phyloP scores from a whole-genome alignment of 2,888 invertebrate species.

The Shargacucullia verbasci region DNA sequence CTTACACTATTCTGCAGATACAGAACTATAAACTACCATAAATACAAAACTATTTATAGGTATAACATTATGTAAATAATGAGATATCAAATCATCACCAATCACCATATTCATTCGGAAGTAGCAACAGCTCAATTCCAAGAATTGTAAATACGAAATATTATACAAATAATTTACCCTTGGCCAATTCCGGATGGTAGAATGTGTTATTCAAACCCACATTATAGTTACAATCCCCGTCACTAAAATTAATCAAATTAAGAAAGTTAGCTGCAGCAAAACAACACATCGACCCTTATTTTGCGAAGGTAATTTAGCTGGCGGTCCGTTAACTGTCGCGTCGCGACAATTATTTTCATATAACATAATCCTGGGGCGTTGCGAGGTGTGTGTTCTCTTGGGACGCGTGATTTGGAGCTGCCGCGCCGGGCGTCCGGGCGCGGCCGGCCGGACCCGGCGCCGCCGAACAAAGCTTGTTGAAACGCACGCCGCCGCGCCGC shows the following conservation, averaged over 20 bases:
- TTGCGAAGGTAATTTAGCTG: constrained; percentile 74
- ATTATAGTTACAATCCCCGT: constrained; percentile 50
- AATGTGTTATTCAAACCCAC: constrained; percentile 56
- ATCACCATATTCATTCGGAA: constrained; percentile 12
- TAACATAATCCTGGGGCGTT: constrained; percentile 82
- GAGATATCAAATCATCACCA: constrained; percentile 4
- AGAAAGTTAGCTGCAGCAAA: constrained; percentile 74
- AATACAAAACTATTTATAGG: constrained; percentile 1
- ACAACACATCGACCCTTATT: constrained; percentile 77
- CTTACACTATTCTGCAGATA: constrained; percentile 17
- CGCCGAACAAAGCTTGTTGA: constrained; percentile 51
- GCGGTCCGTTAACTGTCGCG: constrained; percentile 73
- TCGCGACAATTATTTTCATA: constrained; percentile 84
- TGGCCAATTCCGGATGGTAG: constrained; percentile 43
- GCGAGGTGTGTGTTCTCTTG: constrained; percentile 75
- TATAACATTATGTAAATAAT: not conserved
- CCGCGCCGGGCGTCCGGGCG: constrained; percentile 47
- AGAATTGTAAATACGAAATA: constrained; percentile 38
- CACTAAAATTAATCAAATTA: constrained; percentile 80
- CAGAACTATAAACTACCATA: constrained; percentile 3
- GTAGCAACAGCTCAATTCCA: constrained; percentile 22
- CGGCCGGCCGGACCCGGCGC: constrained; percentile 45
- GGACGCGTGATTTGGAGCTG: constrained; percentile 78
- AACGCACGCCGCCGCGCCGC: constrained; percentile 55
- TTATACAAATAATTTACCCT: constrained; percentile 39